Evolutionary conservation across 1,140 invertebrate genomes (phyloP).

Genomic region (Mercenaria mercenaria): DNA sequence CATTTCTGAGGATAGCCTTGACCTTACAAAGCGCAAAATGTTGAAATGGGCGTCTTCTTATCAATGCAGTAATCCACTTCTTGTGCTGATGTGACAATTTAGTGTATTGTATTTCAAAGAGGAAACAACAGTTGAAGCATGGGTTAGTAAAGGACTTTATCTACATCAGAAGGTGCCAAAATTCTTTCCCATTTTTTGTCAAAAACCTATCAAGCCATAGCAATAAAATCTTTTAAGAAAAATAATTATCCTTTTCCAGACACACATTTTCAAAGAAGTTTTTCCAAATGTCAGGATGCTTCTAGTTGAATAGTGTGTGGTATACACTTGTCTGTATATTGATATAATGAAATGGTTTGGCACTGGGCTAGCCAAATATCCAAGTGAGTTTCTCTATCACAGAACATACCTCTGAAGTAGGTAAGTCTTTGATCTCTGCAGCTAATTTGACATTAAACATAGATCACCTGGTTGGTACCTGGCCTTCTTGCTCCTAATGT

Average conservation of each 20-base stretch:
- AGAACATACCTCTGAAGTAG: neutral
- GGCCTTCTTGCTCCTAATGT: neutral
- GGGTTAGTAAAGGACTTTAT: no score
- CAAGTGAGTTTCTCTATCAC: neutral
- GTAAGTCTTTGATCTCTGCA: neutral
- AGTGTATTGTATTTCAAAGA: no score
- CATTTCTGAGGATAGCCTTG: no score
- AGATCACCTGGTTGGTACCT: neutral
- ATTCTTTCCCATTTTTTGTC: conserved; percentile 9
- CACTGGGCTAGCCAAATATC: neutral
- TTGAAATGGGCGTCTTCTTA: no score
- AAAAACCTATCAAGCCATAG: neutral
- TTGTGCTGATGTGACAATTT: no score
- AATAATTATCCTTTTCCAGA: neutral
- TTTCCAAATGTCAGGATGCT: neutral
- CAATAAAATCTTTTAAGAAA: neutral
- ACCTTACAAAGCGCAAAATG: no score
- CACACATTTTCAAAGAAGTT: neutral
- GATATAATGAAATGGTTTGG: conserved; percentile 42
- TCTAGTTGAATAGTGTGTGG: neutral
- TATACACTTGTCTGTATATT: neutral
- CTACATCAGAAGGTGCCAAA: neutral
- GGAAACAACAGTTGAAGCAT: no score
- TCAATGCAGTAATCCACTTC: no score
- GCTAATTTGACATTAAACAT: conserved; percentile 32